phyloP scores from a whole-genome alignment of 2,888 invertebrate genomes.

The Synergus gifuensis region DNA sequence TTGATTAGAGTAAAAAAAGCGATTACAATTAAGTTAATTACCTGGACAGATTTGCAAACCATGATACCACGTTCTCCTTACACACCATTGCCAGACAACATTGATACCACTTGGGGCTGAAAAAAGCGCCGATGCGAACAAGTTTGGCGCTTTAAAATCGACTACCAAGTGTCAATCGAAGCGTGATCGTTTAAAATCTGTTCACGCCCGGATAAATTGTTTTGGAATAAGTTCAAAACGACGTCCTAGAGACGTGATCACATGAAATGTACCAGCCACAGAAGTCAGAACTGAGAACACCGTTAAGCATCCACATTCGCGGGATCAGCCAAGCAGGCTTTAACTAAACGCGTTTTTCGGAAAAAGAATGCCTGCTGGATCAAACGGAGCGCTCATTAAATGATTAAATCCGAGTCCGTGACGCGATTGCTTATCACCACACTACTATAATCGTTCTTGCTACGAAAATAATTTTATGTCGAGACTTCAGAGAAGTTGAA shows the following conservation, averaged over 20 bases:
- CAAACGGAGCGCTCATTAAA: conserved; percentile 27
- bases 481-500: conserved; percentile 54
- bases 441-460: conserved; percentile 46
- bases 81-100: conserved; percentile 94
- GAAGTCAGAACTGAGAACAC: conserved; percentile 16
- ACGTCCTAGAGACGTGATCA: conserved; percentile 36
- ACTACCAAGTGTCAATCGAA: conserved; percentile 59
- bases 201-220: conserved; percentile 2
- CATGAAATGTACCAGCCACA: conserved; percentile 55
- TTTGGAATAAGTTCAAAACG: conserved; percentile 15
- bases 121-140: conserved; percentile 73
- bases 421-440: conserved; percentile 30
- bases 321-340: conserved; percentile 42
- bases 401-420: conserved; percentile 28
- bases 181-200: conserved; percentile 41
- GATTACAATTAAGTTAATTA: conserved; percentile 53
- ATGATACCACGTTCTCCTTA: conserved; percentile 97
- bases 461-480: conserved; percentile 57
- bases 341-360: conserved; percentile 8
- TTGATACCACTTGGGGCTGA: conserved; percentile 78
- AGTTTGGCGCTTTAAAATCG: conserved; percentile 63
- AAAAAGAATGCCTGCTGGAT: conserved; percentile 9
- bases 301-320: conserved; percentile 37
- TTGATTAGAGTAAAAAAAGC: neutral
- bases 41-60: conserved; percentile 91